Conservation (phyloP, 2,113 vertebrate genomes). For the Cephalopterus ornatus region DNA sequence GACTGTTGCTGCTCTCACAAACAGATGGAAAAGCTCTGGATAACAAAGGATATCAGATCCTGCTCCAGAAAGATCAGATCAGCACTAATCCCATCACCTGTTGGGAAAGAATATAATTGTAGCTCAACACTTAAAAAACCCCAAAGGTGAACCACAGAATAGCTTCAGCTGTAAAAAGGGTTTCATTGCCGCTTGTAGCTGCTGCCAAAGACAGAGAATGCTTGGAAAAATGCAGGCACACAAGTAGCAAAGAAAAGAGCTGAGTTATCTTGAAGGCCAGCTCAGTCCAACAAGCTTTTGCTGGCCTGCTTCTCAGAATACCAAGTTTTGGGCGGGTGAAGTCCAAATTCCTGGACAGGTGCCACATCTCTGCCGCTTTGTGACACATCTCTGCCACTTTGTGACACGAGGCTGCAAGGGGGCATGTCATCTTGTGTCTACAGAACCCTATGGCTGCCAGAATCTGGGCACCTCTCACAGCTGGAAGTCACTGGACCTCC, state of each 20-base stretch:
- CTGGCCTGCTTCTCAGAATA: not conserved
- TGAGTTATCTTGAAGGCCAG: not conserved
- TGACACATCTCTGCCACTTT: too few relatives aligned
- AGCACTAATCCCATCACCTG: not conserved
- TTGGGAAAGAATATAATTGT: not conserved
- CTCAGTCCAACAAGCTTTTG: not conserved
- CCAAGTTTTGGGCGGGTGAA: not conserved
- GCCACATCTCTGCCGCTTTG: not conserved
- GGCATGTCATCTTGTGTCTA: not conserved
- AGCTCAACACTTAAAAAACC: not conserved
- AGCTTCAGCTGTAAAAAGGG: not conserved
- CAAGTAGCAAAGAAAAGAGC: not conserved
- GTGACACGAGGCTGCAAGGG: not conserved
- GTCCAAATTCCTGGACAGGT: not conserved
- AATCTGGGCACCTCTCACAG: not conserved
- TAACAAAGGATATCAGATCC: not conserved
- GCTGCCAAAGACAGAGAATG: not conserved
- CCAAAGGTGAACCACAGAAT: not conserved
- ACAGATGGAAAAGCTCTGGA: not conserved
- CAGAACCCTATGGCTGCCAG: not conserved
- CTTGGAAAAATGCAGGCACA: not conserved
- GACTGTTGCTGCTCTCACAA: not conserved
- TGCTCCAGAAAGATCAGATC: not conserved
- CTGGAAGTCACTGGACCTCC: not conserved
- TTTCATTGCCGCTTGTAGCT: not conserved